These are phyloP conservation scores for Dipodomys merriami DNA, from an alignment of 2,113 vertebrate genomes.

Conservation along the genomic window DNA sequence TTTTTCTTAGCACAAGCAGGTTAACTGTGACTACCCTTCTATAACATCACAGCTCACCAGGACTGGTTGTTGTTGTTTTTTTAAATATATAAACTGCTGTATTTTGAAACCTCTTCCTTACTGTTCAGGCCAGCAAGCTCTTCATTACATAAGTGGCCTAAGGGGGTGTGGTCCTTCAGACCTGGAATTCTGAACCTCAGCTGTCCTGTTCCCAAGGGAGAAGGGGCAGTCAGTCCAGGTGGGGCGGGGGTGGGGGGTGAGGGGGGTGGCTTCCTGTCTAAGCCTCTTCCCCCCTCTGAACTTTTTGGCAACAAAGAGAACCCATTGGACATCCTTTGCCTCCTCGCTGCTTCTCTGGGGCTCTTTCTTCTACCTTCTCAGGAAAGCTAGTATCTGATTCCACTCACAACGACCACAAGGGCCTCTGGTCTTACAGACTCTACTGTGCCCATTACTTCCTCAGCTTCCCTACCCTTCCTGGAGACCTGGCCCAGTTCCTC, in stretches of 20 bases:
- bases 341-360: conserved; percentile 6
- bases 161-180: conserved; percentile 9
- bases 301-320: conserved; percentile 45
- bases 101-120: conserved; percentile 77
- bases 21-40: conserved; percentile 50
- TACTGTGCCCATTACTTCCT: not conserved
- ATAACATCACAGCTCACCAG: conserved; percentile 64
- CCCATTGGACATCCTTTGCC: not conserved
- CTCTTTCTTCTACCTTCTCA: conserved; percentile 47
- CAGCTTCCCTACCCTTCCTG: not conserved
- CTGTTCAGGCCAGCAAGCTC: conserved; percentile 64
- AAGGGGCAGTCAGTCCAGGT: not conserved
- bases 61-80: conserved; percentile 75
- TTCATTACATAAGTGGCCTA: not conserved
- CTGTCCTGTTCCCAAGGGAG: conserved; percentile 17
- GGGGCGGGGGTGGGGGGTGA: too few species aligned
- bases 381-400: conserved; percentile 63
- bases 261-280: not conserved
- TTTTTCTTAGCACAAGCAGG: conserved; percentile 78
- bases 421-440: conserved; percentile 11
- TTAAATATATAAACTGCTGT: conserved; percentile 85
- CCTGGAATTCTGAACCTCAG: conserved; percentile 43
- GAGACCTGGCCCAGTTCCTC: not conserved
- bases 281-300: not conserved
- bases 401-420: not conserved